Evolutionary conservation across 1,140 invertebrate genomes (phyloP).

Genomic region (Octopus bimaculoides): DNA sequence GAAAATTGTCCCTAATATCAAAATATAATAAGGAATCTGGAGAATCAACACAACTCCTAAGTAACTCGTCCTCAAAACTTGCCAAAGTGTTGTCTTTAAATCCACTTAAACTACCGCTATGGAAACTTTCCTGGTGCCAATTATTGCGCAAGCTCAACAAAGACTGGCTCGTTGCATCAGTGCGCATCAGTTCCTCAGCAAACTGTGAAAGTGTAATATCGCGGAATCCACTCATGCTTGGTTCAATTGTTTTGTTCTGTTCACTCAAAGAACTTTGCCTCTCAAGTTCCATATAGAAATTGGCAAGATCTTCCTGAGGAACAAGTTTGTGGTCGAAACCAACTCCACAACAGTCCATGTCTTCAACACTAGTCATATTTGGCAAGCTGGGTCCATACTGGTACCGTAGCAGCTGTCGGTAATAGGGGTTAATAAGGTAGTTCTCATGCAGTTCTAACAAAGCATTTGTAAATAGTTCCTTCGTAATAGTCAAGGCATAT

Average conservation of each 20-base stretch:
- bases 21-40: background rate
- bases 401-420: slow-evolving; percentile 3
- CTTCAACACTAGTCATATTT: background rate
- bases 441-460: slow-evolving; percentile 1
- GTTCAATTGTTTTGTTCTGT: background rate
- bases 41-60: slow-evolving; percentile 28
- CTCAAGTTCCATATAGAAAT: slow-evolving; percentile 7
- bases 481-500: background rate
- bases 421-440: slow-evolving; percentile 9
- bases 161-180: slow-evolving; percentile 37
- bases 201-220: slow-evolving; percentile 25
- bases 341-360: slow-evolving; percentile 2
- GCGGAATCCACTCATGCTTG: slow-evolving; percentile 8
- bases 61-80: slow-evolving; percentile 41
- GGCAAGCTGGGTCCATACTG: background rate
- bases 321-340: background rate
- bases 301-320: slow-evolving; percentile 9
- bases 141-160: slow-evolving; percentile 28
- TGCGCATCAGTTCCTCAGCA: slow-evolving; percentile 45
- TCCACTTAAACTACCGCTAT: slow-evolving; percentile 36
- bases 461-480: slow-evolving; percentile 11
- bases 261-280: slow-evolving; percentile 7
- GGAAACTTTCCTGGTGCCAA: slow-evolving; percentile 24
- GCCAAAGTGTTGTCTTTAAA: slow-evolving; percentile 36
- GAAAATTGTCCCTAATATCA: slow-evolving; percentile 16